Base-by-base conservation (phyloP, 2,888 invertebrate genomes). In the Microchrysa polita region DNA sequence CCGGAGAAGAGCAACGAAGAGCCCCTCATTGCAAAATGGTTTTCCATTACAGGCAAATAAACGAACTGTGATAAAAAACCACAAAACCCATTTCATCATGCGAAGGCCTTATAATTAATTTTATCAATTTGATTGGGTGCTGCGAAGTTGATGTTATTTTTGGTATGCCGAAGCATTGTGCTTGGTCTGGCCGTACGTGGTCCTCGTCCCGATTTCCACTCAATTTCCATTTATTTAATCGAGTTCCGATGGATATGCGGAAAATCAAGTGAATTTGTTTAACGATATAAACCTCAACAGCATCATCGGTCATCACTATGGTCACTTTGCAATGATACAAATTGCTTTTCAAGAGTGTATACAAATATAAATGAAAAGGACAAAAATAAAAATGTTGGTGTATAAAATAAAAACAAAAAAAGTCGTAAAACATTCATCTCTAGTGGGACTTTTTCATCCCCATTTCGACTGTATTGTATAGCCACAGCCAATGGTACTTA, bases 11-110 rank as follows among this genome's bases (percentile, higher is more conserved):
- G n/a, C n/a, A n/a, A n/a, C 9, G 14, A 52, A 57, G 12, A 57
- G 57, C n/a, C 7, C 16, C n/a, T 14, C n/a, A 22, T 12, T 16
- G 57, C 7, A 57, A 57, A 57, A 57, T 20, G 22, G 20, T 60
- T 60, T 60, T 27, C 60, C 20, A 27, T 34, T 14, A 23, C 23
- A 60, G 27, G 27, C 10, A 60, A 60, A 60, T 60, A 60, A 60
- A 60, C 60, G 23, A 27, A 60, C 60, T 60, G 60, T 60, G 34
- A 55, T n/a, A n/a, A n/a, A 60, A 60, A 60, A 60, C 60, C 60
- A 14, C 60, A 60, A 60, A 57, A 60, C 60, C 55, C 60, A 34
- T 60, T 60, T 34, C 60, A 60, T 60, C 60, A 60, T n/a, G n/a
- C 20, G 27, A 14, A 60, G 27, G 14, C 23, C 23, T 9, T 22